Conservation (phyloP, 2,113 vertebrate genomes). For the Gallinago jamesoni region DNA sequence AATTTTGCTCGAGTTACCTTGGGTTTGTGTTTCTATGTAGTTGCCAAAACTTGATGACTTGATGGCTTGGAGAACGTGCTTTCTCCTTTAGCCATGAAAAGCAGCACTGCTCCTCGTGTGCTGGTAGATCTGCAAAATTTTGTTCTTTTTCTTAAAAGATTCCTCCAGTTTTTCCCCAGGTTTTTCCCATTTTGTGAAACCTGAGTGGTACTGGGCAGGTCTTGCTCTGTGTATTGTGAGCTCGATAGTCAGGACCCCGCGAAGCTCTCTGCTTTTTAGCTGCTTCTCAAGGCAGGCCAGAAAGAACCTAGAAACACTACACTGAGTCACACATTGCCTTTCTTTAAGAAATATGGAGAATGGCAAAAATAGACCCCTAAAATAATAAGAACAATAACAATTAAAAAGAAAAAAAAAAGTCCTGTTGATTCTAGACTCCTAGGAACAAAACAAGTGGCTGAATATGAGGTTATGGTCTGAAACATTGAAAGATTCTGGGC, state of each 20-base stretch:
- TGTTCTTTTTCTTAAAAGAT: not conserved
- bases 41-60: not conserved
- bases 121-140: not conserved
- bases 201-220: not conserved
- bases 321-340: rapidly evolving
- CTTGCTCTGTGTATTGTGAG: not conserved
- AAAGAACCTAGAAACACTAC: not conserved
- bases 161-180: not conserved
- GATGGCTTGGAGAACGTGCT: not conserved
- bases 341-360: not conserved
- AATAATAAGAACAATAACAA: not conserved
- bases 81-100: not conserved
- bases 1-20: not conserved
- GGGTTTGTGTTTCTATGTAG: not conserved
- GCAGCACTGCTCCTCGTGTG: not conserved
- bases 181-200: not conserved
- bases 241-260: not conserved
- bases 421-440: not conserved
- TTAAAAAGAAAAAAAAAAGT: not conserved
- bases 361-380: not conserved
- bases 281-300: not conserved
- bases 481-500: conserved; percentile 26
- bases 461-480: not conserved
- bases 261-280: not conserved
- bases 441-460: not conserved